Base-by-base conservation (phyloP, 2,888 invertebrate genomes). In the Rutpela maculata region DNA sequence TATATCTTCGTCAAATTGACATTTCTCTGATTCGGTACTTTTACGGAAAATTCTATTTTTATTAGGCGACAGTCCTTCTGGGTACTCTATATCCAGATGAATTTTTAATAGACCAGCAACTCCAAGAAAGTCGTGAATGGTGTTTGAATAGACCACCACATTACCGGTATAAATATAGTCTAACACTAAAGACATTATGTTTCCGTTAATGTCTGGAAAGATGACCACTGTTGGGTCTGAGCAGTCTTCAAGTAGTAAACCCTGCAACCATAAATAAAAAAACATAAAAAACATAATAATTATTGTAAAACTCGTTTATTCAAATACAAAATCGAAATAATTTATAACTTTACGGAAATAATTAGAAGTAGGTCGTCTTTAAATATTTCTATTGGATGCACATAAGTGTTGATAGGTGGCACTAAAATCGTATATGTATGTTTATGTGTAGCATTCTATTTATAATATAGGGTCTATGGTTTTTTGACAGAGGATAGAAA, bases 101-200 rank as follows among this genome's bases (percentile, higher is more conserved):
- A 89, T 84, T 79, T 87, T 84, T 31, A 90, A 79, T 18, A 89
- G 80, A 31, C 89, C 89, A 35, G 93, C 91, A 2, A 93, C 92
- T 31, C 92, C 91, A 50, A 94, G 87, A 85, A 94, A 94, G 65
- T 92, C 91, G 68, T 91, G 88, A 22, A 94, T 84, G 77, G 91
- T 91, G n/a, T 91, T 90, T 56, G 91, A 91, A n/a, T 92, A 91
- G 35, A 95, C 89, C 4, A 91, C 88, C 0, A 93, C 93, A 86
- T 92, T 93, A 73, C 94, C 95, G 57, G 93, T 93, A 86, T 95
- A 95, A 79, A 94, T 92, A 85, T 94, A 94, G 84, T 93, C 93
- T 57, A 95, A 90, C 10, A 94, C 91, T 15, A 92, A 91, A 0
- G 93, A 91, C 90, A 95, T 91, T 79, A 92, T 93, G 74, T 92